phyloP scores from a whole-genome alignment of 2,888 invertebrate genomes.

The Chymomyza amoena region DNA sequence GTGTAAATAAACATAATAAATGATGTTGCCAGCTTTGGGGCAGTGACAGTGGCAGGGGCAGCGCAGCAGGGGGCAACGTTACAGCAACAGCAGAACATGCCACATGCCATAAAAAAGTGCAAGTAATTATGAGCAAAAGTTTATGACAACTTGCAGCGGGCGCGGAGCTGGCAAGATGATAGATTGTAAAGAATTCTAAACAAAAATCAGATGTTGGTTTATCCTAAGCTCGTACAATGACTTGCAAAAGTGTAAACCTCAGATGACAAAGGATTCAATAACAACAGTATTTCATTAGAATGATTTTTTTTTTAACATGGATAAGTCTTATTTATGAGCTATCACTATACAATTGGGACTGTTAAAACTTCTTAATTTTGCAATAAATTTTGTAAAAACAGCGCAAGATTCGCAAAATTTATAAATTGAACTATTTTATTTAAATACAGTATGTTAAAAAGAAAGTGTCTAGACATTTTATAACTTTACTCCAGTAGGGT shows the following conservation, averaged over 20 bases:
- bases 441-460: no score
- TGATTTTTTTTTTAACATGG: no score
- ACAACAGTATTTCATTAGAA: no score
- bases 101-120: conserved; percentile 37
- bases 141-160: conserved; percentile 52
- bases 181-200: neutral
- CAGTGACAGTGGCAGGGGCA: neutral
- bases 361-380: no score
- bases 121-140: conserved; percentile 64
- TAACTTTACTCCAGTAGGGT: no score
- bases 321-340: no score
- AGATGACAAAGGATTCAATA: neutral
- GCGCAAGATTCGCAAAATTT: no score
- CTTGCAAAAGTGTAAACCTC: neutral
- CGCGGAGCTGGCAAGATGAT: neutral
- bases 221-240: neutral
- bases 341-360: no score
- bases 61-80: neutral
- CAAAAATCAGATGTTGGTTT: neutral
- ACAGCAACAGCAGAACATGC: conserved; percentile 12
- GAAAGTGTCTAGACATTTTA: no score
- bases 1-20: conserved; percentile 65
- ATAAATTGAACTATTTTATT: no score
- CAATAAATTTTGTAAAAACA: no score
- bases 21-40: conserved; percentile 40